A percentile compares a stretch with the other conserved stretches of the same genome.
phyloP scores from a whole-genome alignment of 2,888 invertebrate genomes.

The Carpatolechia fugitivella region DNA sequence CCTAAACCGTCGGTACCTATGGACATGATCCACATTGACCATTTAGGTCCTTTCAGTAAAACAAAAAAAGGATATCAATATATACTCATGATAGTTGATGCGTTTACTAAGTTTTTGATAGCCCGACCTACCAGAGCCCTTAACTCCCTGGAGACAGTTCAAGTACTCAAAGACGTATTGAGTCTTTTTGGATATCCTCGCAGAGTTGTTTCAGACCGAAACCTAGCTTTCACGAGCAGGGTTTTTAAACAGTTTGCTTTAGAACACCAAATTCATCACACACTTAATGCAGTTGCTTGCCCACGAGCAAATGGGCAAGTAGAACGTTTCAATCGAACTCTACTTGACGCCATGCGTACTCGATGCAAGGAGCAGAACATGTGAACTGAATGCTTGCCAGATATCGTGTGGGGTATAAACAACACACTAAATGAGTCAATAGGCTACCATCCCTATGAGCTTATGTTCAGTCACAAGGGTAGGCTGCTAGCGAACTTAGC shows the following conservation, averaged over 20 bases:
- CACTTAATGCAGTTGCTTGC: not conserved
- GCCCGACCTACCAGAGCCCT: constrained; percentile 23
- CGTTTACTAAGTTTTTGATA: constrained; percentile 17
- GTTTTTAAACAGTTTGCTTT: constrained; percentile 20
- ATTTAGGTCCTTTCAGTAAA: constrained; percentile 2
- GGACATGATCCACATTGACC: constrained; percentile 23
- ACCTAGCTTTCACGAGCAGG: constrained; percentile 26
- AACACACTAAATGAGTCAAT: constrained; percentile 26
- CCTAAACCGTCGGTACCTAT: constrained; percentile 27
- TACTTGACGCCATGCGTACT: not conserved
- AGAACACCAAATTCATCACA: not conserved
- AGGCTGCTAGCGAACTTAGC: constrained; percentile 13
- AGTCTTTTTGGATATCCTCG: constrained; percentile 16
- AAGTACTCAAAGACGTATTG: constrained; percentile 18
- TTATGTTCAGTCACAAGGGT: constrained; percentile 24
- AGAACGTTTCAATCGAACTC: not conserved
- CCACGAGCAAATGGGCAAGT: not conserved
- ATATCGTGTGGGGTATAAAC: constrained; percentile 32
- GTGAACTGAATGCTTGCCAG: constrained; percentile 27
- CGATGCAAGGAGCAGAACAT: constrained; percentile 21
- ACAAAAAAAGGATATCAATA: constrained; percentile 5
- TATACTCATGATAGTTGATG: not conserved
- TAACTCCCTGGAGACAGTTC: constrained; percentile 19
- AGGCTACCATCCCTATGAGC: constrained; percentile 24
- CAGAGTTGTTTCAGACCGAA: constrained; percentile 10